Evolutionary conservation across 2,113 vertebrate genomes (phyloP).

Genomic region (Tragelaphus strepsiceros): DNA sequence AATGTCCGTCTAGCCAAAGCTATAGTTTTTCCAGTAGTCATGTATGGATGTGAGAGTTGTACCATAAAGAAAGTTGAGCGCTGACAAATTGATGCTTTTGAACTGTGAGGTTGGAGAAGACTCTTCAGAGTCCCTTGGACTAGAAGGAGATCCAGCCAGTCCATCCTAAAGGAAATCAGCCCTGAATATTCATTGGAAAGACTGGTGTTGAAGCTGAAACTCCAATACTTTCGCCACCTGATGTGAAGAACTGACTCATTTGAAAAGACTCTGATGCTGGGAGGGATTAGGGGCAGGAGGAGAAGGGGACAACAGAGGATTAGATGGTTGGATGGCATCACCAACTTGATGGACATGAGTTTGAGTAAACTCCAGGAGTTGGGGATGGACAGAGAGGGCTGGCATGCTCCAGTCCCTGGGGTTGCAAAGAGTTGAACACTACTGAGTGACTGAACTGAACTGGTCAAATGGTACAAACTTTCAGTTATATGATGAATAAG

Average conservation of each 20-base stretch:
- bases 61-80: neutral
- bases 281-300: neutral
- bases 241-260: neutral
- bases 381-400: fast-evolving
- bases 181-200: neutral
- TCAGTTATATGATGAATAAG: neutral
- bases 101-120: neutral
- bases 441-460: neutral
- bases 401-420: neutral
- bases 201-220: neutral
- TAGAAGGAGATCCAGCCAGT: neutral
- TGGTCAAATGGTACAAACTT: neutral
- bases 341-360: neutral
- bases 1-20: fast-evolving
- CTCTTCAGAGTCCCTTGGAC: neutral
- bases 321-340: neutral
- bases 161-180: neutral
- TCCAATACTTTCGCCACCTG: neutral
- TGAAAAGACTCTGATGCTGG: neutral
- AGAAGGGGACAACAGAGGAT: neutral
- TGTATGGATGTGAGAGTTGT: neutral
- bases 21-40: neutral
- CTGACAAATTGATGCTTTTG: neutral
- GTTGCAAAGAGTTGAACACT: fast-evolving
- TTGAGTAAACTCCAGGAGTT: neutral